Evolutionary conservation across 2,113 vertebrate species (phyloP).

Genomic region (Synodontis membranacea): DNA sequence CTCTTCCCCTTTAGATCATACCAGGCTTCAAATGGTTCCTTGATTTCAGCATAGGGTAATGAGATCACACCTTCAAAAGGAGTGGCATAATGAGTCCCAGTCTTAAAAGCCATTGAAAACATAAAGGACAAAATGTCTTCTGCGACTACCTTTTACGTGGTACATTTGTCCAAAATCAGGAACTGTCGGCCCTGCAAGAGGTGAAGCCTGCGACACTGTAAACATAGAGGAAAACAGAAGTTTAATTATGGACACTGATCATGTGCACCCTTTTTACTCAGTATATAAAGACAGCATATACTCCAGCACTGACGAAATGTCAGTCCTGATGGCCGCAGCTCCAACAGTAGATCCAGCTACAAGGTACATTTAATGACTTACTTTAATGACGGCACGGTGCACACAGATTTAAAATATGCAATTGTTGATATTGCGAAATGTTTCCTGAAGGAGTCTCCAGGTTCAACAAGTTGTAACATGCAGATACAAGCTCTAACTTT

Average conservation of each 20-base stretch:
- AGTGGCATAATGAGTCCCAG: neutral
- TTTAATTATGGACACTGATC: neutral
- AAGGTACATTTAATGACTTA: neutral
- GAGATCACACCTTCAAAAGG: conserved; percentile 71
- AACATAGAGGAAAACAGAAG: neutral
- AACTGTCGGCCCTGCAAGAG: conserved; percentile 39
- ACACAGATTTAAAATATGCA: neutral
- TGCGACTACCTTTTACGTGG: conserved; percentile 77
- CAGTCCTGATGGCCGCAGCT: neutral
- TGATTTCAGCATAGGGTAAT: conserved; percentile 80
- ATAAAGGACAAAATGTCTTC: neutral
- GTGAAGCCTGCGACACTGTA: conserved; percentile 63
- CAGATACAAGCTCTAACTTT: neutral
- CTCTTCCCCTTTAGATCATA: conserved; percentile 71
- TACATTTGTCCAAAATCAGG: conserved; percentile 77
- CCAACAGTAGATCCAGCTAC: neutral
- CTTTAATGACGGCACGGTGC: neutral
- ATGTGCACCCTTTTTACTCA: neutral
- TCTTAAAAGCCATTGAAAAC: neutral
- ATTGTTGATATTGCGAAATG: neutral
- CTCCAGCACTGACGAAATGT: neutral
- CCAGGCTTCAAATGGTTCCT: conserved; percentile 84
- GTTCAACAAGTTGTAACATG: neutral
- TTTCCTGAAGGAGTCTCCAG: neutral
- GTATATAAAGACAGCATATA: neutral